Evolutionary conservation across 2,888 invertebrate genomes (phyloP).

Genomic region (Drosophila mimetica): DNA sequence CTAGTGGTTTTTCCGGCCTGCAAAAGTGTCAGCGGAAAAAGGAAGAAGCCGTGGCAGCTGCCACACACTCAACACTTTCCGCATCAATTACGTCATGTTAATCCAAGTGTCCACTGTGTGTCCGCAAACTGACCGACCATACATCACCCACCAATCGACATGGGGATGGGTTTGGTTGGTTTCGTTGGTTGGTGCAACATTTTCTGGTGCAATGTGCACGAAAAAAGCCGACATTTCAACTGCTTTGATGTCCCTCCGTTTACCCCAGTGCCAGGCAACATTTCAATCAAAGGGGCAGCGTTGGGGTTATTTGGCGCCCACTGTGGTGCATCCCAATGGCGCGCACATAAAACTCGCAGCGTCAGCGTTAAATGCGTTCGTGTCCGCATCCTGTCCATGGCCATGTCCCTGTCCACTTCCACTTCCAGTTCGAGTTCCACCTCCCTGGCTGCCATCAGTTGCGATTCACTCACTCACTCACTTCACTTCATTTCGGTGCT

Average conservation of each 20-base stretch:
- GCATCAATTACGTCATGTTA: conserved; percentile 81
- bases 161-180: conserved; percentile 16
- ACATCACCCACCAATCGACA: conserved; percentile 74
- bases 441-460: conserved; percentile 52
- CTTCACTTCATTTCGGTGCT: conserved; percentile 24
- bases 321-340: conserved; percentile 59
- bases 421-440: conserved; percentile 7
- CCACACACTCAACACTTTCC: conserved; percentile 80
- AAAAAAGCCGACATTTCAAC: conserved; percentile 71
- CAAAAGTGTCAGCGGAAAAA: not conserved
- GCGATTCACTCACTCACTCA: conserved; percentile 72
- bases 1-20: conserved; percentile 1
- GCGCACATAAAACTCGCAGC: conserved; percentile 73
- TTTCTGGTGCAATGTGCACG: conserved; percentile 72
- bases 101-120: conserved; percentile 82
- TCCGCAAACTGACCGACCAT: conserved; percentile 83
- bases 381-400: conserved; percentile 52
- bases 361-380: conserved; percentile 77
- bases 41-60: conserved; percentile 57
- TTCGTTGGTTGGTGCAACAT: conserved; percentile 44
- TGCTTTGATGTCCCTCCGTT: conserved; percentile 62
- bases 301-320: conserved; percentile 26
- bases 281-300: conserved; percentile 72
- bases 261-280: conserved; percentile 64
- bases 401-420: conserved; percentile 36